Percentiles rank a stretch among this genome's conserved stretches.
Evolutionary conservation across 2,797 vertebrate species (phyloP).

Genomic region (Peromyscus nudipes): DNA sequence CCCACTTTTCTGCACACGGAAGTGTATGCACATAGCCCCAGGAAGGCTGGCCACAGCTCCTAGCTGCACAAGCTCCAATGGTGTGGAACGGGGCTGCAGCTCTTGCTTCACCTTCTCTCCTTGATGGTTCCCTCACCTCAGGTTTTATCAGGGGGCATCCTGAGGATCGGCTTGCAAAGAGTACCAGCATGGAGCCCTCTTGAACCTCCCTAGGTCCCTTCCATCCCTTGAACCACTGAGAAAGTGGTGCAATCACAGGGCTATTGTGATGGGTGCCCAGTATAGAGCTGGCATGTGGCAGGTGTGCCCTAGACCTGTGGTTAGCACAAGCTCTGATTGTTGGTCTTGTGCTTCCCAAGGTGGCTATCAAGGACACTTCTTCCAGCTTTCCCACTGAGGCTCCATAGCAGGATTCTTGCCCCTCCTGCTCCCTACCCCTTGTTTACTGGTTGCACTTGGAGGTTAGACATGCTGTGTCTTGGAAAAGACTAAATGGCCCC

Average conservation of each 20-base stretch:
- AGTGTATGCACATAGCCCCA: background rate
- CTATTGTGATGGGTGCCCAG: background rate
- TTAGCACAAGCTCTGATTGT: background rate
- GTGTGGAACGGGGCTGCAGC: accelerated
- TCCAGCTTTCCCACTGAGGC: background rate
- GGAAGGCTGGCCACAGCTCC: background rate
- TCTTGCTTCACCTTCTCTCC: background rate
- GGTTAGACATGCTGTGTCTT: background rate
- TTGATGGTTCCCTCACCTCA: background rate
- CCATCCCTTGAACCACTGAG: background rate
- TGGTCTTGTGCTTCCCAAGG: too few species aligned
- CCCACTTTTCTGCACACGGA: too few species aligned
- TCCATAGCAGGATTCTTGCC: background rate
- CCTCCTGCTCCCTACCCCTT: background rate
- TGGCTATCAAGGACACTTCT: background rate
- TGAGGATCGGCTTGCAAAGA: background rate
- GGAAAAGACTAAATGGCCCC: background rate
- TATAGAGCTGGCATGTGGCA: background rate
- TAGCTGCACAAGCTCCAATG: accelerated
- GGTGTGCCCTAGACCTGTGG: background rate
- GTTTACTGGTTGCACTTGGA: background rate
- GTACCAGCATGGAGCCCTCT: background rate
- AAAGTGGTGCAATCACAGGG: background rate
- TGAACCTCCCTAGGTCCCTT: background rate
- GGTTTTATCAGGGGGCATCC: background rate